These are phyloP conservation scores for Palloptera scutellata DNA, from an alignment of 2,888 invertebrate species.

Conservation along the genomic window DNA sequence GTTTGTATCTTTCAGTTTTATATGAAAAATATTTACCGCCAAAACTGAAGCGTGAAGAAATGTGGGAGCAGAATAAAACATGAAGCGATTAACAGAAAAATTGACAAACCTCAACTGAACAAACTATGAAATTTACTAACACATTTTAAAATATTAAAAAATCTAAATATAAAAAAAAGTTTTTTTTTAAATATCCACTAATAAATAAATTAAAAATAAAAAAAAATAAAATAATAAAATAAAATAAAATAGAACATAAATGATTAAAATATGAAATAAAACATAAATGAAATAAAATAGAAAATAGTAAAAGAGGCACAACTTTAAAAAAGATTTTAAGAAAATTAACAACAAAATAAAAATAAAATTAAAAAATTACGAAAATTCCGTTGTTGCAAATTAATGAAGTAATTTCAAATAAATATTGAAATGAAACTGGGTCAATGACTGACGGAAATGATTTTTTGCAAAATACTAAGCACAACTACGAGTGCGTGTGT, in stretches of 20 bases:
- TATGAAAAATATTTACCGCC: too few relatives aligned
- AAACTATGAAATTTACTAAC: neutral
- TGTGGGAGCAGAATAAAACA: too few relatives aligned
- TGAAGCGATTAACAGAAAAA: too few relatives aligned
- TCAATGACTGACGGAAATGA: slow-evolving; percentile 33
- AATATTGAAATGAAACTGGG: slow-evolving; percentile 30
- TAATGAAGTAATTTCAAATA: neutral
- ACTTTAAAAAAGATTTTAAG: slow-evolving; percentile 11
- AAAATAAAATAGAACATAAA: neutral
- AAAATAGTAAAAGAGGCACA: neutral
- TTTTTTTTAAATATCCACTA: too few relatives aligned
- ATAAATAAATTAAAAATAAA: slow-evolving; percentile 8
- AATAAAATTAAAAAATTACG: slow-evolving; percentile 5
- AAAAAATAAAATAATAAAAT: neutral
- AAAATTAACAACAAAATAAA: slow-evolving; percentile 13
- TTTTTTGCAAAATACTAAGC: neutral
- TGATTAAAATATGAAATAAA: neutral
- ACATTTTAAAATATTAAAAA: neutral
- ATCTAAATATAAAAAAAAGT: too few relatives aligned
- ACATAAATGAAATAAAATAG: slow-evolving; percentile 13
- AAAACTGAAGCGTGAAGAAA: too few relatives aligned
- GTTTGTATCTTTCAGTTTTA: too few relatives aligned
- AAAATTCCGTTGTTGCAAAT: slow-evolving; percentile 17
- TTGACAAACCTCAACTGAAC: too few relatives aligned
- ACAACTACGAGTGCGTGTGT: too few relatives aligned